These are phyloP conservation scores for Corella eumyota DNA, from an alignment of 23 tunicate species.

Conservation along the genomic window DNA sequence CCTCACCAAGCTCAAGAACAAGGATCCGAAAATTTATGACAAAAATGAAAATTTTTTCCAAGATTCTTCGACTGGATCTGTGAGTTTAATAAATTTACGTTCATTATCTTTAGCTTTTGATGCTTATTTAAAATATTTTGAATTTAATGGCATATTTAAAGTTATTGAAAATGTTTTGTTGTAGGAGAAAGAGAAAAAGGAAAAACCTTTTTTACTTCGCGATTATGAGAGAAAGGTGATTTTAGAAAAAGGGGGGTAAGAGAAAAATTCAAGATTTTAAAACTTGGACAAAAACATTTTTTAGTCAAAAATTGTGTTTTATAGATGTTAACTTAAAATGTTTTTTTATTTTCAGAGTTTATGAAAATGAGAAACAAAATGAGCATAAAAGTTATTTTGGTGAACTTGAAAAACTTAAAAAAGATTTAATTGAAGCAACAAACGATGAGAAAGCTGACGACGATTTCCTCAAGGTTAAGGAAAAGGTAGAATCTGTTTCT, in stretches of 20 bases:
- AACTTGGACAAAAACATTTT: too few species aligned
- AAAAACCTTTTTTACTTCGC: constrained; percentile 61
- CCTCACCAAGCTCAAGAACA: constrained; percentile 39
- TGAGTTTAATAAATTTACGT: not conserved
- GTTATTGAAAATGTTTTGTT: not conserved
- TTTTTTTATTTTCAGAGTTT: too few species aligned
- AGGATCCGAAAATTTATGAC: constrained; percentile 55
- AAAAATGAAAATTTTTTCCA: constrained; percentile 50
- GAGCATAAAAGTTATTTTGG: constrained; percentile 44
- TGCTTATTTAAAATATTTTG: too few species aligned
- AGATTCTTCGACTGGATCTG: constrained; percentile 7
- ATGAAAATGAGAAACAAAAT: constrained; percentile 7
- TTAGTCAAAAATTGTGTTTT: too few species aligned
- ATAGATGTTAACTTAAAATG: too few species aligned
- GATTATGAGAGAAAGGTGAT: constrained; percentile 63
- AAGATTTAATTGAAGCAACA: constrained; percentile 36
- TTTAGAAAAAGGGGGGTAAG: constrained; percentile 53
- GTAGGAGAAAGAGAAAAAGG: constrained; percentile 5
- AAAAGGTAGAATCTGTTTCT: too few species aligned
- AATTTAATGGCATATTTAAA: too few species aligned
- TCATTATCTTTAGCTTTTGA: too few species aligned
- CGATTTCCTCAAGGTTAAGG: constrained; percentile 3
- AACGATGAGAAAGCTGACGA: constrained; percentile 8
- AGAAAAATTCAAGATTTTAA: not conserved
- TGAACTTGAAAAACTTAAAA: constrained; percentile 48